Conservation (phyloP, 2,888 invertebrate species). For the Lithophane leautieri region DNA sequence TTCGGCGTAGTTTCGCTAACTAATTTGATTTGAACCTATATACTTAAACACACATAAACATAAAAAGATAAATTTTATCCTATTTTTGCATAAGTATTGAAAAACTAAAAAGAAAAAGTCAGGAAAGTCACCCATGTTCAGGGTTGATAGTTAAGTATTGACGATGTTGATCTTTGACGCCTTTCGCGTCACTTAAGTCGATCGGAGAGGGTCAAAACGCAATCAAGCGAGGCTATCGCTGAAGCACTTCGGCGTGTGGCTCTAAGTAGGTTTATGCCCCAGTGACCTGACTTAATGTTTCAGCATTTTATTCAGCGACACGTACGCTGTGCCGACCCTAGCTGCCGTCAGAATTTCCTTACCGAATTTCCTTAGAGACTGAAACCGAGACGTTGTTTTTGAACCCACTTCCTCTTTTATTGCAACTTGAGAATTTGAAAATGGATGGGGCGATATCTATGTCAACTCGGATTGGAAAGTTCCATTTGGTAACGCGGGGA, state of each 20-base stretch:
- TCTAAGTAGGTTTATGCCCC: conserved; percentile 68
- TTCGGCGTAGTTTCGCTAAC: not conserved
- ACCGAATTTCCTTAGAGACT: conserved; percentile 73
- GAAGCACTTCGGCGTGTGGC: conserved; percentile 58
- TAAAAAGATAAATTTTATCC: not conserved
- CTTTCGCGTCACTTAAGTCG: conserved; percentile 54
- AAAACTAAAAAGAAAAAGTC: not conserved
- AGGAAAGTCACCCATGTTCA: conserved; percentile 22
- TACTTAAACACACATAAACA: not conserved
- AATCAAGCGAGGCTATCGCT: conserved; percentile 59
- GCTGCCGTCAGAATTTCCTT: conserved; percentile 68
- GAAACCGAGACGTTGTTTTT: conserved; percentile 68
- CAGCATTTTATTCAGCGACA: conserved; percentile 73
- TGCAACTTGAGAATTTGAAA: conserved; percentile 68
- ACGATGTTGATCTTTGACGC: conserved; percentile 55
- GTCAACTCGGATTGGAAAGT: conserved; percentile 52
- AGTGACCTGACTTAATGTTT: conserved; percentile 71
- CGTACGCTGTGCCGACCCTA: conserved; percentile 65
- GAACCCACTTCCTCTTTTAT: conserved; percentile 66
- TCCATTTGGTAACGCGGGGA: conserved; percentile 43
- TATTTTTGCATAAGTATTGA: not conserved
- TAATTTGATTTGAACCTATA: not conserved
- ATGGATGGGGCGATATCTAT: conserved; percentile 61
- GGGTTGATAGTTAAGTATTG: conserved; percentile 50
- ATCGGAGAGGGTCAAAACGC: conserved; percentile 59